These are phyloP conservation scores for Sebastes flavidus DNA, from an alignment of 2,797 vertebrate species.

Conservation along the genomic window DNA sequence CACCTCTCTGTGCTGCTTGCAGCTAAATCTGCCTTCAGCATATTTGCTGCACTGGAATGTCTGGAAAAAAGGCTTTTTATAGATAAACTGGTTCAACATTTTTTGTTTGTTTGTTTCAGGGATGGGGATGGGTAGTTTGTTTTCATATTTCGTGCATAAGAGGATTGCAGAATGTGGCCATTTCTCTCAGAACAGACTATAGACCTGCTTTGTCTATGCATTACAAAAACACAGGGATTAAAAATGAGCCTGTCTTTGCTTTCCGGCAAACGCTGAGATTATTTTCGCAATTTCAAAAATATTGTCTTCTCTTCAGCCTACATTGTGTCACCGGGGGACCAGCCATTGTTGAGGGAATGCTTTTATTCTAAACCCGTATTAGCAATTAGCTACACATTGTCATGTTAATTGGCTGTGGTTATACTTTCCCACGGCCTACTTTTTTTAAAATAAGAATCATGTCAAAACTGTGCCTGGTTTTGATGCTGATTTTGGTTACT, in stretches of 20 bases:
- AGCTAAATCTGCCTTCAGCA: constrained; percentile 46
- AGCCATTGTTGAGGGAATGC: constrained; percentile 54
- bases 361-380: constrained; percentile 59
- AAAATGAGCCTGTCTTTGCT: constrained; percentile 56
- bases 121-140: constrained; percentile 47
- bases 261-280: constrained; percentile 59
- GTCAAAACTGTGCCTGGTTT: background rate
- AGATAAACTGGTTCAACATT: constrained; percentile 70
- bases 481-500: background rate
- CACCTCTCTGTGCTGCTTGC: constrained; percentile 9
- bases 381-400: constrained; percentile 69
- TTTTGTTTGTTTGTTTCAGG: constrained; percentile 36
- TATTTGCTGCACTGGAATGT: constrained; percentile 75
- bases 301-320: constrained; percentile 42
- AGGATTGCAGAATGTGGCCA: constrained; percentile 72
- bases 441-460: constrained; percentile 20
- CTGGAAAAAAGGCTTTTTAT: constrained; percentile 78
- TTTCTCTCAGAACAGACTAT: constrained; percentile 53
- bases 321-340: constrained; percentile 40
- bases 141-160: constrained; percentile 70
- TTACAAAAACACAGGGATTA: constrained; percentile 71
- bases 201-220: constrained; percentile 59
- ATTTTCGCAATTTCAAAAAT: constrained; percentile 60
- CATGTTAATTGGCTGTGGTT: constrained; percentile 56
- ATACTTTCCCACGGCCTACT: constrained; percentile 73